Conservation (phyloP, 2,888 invertebrate genomes). For the Hydrotaea diabolus region DNA sequence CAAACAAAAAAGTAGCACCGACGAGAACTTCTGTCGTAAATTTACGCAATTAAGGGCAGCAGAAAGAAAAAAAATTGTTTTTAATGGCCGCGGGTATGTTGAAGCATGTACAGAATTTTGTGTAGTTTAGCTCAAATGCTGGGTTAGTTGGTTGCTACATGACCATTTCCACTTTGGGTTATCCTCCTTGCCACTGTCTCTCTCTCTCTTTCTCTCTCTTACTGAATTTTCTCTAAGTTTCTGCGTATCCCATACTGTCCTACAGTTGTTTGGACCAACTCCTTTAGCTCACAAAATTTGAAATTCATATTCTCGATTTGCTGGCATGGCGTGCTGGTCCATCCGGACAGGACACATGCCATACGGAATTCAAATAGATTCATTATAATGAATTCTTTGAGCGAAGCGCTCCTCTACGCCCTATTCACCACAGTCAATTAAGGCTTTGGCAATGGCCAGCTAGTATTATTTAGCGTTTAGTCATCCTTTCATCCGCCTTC, state of each 20-base stretch:
- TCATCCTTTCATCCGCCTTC: background rate
- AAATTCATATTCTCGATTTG: background rate
- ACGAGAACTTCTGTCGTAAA: constrained; percentile 63
- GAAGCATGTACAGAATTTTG: constrained; percentile 13
- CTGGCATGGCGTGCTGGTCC: background rate
- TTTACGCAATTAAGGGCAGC: constrained; percentile 64
- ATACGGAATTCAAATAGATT: background rate
- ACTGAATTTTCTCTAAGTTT: background rate
- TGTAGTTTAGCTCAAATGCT: background rate
- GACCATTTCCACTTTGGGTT: constrained; percentile 48
- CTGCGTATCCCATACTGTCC: background rate
- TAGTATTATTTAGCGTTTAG: background rate
- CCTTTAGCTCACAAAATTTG: background rate
- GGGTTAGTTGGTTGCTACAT: constrained; percentile 53
- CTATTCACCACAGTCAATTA: background rate
- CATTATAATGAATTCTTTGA: background rate
- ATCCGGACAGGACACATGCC: background rate
- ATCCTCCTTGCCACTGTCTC: background rate
- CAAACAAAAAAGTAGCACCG: background rate
- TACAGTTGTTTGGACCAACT: no score
- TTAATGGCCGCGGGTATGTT: constrained; percentile 66
- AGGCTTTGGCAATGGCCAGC: background rate
- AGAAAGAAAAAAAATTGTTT: constrained; percentile 54
- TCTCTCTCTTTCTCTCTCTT: no score
- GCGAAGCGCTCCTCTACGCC: background rate